These are phyloP conservation scores for Porites rus DNA, from an alignment of 92 coral and sea anemone genomes.

Conservation along the genomic window DNA sequence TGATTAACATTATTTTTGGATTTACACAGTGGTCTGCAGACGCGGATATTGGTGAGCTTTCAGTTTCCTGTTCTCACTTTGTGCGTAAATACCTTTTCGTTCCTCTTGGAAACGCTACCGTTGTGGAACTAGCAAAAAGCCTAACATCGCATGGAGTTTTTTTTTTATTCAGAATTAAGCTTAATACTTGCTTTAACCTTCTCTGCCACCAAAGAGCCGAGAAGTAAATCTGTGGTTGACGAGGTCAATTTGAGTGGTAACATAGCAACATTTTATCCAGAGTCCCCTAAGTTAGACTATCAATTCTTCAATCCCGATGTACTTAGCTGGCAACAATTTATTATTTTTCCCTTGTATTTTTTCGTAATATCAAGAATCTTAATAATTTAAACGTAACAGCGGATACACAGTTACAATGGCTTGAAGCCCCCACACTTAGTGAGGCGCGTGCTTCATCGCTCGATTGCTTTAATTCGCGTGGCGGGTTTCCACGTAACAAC, in stretches of 20 bases:
- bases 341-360: background rate
- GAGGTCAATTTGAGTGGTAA: too few relatives aligned
- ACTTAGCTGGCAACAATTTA: too few relatives aligned
- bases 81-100: conserved; percentile 18
- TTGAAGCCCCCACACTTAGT: conserved; percentile 31
- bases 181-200: background rate
- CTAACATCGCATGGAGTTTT: background rate
- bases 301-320: too few relatives aligned
- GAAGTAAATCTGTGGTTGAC: too few relatives aligned
- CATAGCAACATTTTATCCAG: too few relatives aligned
- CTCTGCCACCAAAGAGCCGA: too few relatives aligned
- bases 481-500: conserved; percentile 5
- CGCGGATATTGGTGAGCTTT: conserved; percentile 40
- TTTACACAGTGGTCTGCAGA: conserved; percentile 48
- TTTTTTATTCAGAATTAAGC: background rate
- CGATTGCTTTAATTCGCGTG: conserved; percentile 39
- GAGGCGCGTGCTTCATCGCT: conserved; percentile 35
- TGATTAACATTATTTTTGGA: background rate
- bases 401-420: conserved; percentile 24
- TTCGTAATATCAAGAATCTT: background rate
- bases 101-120: conserved; percentile 23
- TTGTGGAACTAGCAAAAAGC: background rate
- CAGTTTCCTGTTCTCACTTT: conserved; percentile 36
- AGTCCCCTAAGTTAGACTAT: too few relatives aligned
- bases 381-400: background rate